These are phyloP conservation scores for Microtus pennsylvanicus DNA, from an alignment of 2,113 vertebrate species.

Conservation along the genomic window DNA sequence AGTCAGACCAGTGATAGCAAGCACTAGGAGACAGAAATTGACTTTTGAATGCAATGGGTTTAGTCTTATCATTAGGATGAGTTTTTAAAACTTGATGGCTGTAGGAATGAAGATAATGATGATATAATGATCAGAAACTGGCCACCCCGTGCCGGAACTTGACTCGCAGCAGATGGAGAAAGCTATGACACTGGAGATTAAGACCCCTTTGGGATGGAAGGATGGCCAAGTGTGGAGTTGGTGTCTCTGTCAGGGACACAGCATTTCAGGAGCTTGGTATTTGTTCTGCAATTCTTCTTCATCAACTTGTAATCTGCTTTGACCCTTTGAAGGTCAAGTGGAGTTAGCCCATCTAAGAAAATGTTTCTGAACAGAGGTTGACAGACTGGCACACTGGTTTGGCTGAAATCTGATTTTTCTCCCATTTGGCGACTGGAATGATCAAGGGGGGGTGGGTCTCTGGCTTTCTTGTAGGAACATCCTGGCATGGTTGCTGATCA, in stretches of 20 bases:
- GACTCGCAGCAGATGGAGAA: not conserved
- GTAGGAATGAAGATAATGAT: conserved; percentile 10
- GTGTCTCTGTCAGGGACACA: fast-evolving
- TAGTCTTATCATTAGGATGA: conserved; percentile 1
- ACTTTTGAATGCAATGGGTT: conserved; percentile 30
- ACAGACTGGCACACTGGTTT: not conserved
- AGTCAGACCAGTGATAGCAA: not conserved
- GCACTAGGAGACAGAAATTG: not conserved
- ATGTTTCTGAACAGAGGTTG: not conserved
- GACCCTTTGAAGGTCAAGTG: not conserved
- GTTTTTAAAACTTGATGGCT: conserved; percentile 35
- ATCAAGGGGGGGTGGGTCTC: conserved; percentile 51
- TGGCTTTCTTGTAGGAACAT: conserved; percentile 33
- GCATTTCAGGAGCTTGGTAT: not conserved
- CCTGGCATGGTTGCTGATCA: conserved; percentile 20
- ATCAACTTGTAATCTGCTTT: not conserved
- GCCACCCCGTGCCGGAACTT: not conserved
- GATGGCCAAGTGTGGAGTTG: not conserved
- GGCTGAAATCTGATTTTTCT: conserved; percentile 32
- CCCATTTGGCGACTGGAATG: conserved; percentile 63
- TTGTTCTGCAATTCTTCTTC: not conserved
- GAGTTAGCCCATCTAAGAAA: not conserved
- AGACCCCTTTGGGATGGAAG: not conserved
- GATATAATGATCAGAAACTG: not conserved
- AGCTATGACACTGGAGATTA: not conserved